A percentile compares a stretch with the other conserved stretches of the same genome.
Evolutionary conservation across 2,888 invertebrate species (phyloP).

Genomic region (Heliconius erato): DNA sequence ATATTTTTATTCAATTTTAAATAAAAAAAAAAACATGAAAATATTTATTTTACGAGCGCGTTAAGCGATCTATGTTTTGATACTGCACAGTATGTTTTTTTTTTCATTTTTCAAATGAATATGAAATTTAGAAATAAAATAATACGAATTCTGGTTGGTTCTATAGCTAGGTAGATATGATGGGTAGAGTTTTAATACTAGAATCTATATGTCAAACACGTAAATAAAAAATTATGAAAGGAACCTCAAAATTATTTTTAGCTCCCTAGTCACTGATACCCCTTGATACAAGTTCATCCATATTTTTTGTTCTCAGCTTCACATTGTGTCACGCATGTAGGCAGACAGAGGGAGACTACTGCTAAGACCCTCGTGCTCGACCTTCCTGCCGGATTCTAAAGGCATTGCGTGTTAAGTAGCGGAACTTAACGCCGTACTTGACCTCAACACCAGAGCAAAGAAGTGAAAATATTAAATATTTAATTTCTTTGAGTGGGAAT

Average conservation of each 20-base stretch:
- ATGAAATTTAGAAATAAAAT: neutral
- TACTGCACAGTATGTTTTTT: constrained; percentile 1
- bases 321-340: no score
- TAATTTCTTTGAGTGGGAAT: no score
- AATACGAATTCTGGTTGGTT: neutral
- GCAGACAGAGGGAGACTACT: neutral
- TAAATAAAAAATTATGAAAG: no score
- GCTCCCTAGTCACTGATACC: no score
- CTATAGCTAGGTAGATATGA: neutral
- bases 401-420: neutral
- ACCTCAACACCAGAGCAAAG: neutral
- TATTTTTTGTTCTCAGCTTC: no score
- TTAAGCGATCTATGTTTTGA: constrained; percentile 5
- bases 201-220: no score
- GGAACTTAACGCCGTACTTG: neutral
- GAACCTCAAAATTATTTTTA: no score
- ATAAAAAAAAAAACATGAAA: neutral
- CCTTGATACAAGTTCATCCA: no score
- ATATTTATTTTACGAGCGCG: neutral
- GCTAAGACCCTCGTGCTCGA: neutral
- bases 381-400: neutral
- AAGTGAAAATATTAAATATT: neutral
- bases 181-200: no score
- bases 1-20: neutral
- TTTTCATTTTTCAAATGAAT: neutral